Evolutionary conservation across 2,888 invertebrate genomes (phyloP), one percentile per base, ranked within the genome.

Genomic region (Caradrina kadenii): DNA sequence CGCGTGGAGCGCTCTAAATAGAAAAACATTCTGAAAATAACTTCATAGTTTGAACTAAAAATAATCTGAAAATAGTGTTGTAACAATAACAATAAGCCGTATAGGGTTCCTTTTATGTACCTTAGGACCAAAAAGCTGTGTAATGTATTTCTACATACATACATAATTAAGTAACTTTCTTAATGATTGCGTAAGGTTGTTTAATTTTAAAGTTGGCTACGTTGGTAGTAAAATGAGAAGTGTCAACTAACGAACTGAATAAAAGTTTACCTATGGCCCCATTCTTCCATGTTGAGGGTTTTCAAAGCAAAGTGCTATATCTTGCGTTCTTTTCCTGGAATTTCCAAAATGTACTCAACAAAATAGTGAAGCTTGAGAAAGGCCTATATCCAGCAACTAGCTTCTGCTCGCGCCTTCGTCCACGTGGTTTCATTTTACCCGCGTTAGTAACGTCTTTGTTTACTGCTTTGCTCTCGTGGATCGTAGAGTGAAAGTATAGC

Each of bases 131-230:
- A 35, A 22, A 19, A 55, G 26, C 26, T 4, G 26, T 26, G 26
- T 26, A 65, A n/a, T 63, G 67, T 61, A 76, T 42, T 55, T 66
- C 11, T 50, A 42, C 15, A 22, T 39, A 11, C 15, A 48, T 65
- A 63, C 2, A 3, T 26, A 26, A 69, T 63, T 65, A 71, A 53
- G 19, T 49, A 73, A 69, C 59, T 69, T 62, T 53, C 31, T 60
- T 72, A 60, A 68, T 73, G 56, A 73, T n/a, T 63, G 59, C 59
- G 42, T 71, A 65, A 73, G 68, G 48, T 68, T 66, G 64, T 74
- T 73, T 65, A 70, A 71, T 64, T 63, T 61, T 26, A 65, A 63
- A n/a, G n/a, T n/a, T n/a, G n/a, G n/a, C n/a, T n/a, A n/a, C n/a
- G n/a, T n/a, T n/a, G n/a, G n/a, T n/a, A n/a, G 39, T 53, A 54